A percentile compares a stretch with the other conserved stretches of the same genome.
Evolutionary conservation across 2,113 vertebrate genomes (phyloP).

Genomic region (Colaptes auratus): DNA sequence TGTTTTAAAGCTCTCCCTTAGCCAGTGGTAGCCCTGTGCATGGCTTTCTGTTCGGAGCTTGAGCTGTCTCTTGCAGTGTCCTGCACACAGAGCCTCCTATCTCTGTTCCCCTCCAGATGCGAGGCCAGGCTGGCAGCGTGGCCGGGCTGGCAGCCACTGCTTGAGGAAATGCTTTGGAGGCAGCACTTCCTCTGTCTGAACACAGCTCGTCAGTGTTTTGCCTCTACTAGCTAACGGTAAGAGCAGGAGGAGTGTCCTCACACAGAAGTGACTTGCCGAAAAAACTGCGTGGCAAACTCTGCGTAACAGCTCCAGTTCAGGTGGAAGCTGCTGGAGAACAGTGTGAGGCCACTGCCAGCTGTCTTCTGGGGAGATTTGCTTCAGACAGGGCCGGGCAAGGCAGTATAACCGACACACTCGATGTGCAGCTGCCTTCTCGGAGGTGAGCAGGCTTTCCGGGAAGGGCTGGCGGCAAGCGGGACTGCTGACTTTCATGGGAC

Average conservation of each 20-base stretch:
- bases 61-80: fast-evolving
- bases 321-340: fast-evolving
- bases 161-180: background rate
- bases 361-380: fast-evolving
- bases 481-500: fast-evolving
- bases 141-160: background rate
- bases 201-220: background rate
- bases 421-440: fast-evolving
- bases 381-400: background rate
- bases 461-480: background rate
- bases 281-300: fast-evolving
- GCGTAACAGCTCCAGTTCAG: fast-evolving
- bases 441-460: background rate
- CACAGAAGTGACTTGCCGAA: fast-evolving
- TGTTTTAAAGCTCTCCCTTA: background rate
- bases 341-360: background rate
- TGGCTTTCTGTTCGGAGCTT: fast-evolving
- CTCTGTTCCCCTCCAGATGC: background rate
- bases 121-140: background rate
- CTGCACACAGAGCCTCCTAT: fast-evolving
- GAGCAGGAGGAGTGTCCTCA: background rate
- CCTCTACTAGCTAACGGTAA: background rate
- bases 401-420: fast-evolving
- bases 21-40: fast-evolving
- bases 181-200: background rate